A percentile compares a stretch with the other conserved stretches of the same genome.
Conservation (phyloP, 2,797 vertebrate genomes). For the Rhinichthys osculus region DNA sequence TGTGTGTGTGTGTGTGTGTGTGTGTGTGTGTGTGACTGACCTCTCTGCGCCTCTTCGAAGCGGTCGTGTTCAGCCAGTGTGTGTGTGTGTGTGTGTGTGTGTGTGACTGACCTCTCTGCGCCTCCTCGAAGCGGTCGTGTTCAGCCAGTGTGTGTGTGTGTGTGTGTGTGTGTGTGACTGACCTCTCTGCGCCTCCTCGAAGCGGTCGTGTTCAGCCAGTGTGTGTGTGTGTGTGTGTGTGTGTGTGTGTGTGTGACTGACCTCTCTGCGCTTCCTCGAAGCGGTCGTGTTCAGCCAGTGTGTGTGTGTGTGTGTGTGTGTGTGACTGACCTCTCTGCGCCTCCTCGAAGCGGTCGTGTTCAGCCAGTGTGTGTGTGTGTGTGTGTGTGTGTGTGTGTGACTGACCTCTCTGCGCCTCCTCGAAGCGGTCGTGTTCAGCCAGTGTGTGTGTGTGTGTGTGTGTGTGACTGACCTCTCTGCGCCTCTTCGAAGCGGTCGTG, state of each 20-base stretch:
- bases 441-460: too few relatives aligned
- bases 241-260: conserved; percentile 68
- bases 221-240: too few relatives aligned
- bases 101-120: conserved; percentile 88
- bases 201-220: conserved; percentile 94
- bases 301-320: too few relatives aligned
- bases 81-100: too few relatives aligned
- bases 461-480: too few relatives aligned
- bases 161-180: conserved; percentile 59
- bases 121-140: conserved; percentile 95
- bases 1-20: too few relatives aligned
- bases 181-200: conserved; percentile 98
- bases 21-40: conserved; percentile 73
- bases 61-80: conserved; percentile 93
- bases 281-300: conserved; percentile 92
- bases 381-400: too few relatives aligned
- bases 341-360: conserved; percentile 96
- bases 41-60: conserved; percentile 97
- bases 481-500: too few relatives aligned
- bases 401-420: too few relatives aligned
- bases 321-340: conserved; percentile 89
- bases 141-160: too few relatives aligned
- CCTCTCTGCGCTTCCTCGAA: conserved; percentile 98
- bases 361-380: conserved; percentile 76
- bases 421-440: too few relatives aligned